phyloP scores from a whole-genome alignment of 2,113 vertebrate genomes.

The Sebastes fasciatus region DNA sequence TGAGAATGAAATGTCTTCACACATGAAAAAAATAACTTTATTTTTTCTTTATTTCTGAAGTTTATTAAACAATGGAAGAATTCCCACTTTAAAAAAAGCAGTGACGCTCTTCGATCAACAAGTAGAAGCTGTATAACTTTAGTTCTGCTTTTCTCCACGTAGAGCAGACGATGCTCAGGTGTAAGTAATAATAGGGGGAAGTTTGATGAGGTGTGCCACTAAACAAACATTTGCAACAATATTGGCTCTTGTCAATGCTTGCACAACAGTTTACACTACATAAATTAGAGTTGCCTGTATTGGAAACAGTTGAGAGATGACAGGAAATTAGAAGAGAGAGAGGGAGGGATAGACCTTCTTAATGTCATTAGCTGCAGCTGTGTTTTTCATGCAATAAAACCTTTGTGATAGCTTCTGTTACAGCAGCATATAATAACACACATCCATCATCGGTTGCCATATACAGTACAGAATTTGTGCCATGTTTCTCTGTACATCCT shows the following conservation, averaged over 20 bases:
- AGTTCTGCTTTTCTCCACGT: background rate
- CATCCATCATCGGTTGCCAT: too few relatives aligned
- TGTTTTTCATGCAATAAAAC: background rate
- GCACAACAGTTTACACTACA: background rate
- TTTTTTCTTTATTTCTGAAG: background rate
- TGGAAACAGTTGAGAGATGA: background rate
- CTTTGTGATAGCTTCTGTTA: background rate
- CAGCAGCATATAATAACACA: background rate
- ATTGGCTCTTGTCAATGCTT: background rate
- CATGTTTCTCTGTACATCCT: too few relatives aligned
- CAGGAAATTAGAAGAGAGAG: constrained; percentile 3
- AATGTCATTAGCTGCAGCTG: background rate
- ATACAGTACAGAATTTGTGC: too few relatives aligned
- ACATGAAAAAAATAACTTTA: background rate
- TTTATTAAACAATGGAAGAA: background rate
- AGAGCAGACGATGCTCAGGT: background rate
- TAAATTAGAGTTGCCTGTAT: background rate
- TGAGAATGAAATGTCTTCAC: background rate
- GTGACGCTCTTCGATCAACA: background rate
- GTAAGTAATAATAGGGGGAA: background rate
- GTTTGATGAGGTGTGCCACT: background rate
- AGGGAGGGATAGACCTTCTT: background rate
- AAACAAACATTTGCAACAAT: background rate
- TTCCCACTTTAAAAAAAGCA: background rate
- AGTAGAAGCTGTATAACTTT: background rate